Conservation (phyloP, 2,888 invertebrate genomes). For the Melangyna quadrimaculata region DNA sequence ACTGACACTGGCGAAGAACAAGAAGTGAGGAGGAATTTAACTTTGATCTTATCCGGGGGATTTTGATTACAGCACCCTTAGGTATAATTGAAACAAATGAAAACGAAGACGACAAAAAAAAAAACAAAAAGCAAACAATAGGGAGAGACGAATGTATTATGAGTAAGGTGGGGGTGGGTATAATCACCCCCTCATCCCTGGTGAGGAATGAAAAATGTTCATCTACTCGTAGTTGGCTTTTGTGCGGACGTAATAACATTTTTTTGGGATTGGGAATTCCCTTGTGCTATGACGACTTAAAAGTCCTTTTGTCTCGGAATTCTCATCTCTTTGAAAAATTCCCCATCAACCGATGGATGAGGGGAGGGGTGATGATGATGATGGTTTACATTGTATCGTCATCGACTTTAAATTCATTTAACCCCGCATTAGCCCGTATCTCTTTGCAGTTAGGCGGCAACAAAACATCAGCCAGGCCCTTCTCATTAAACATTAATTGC, state of each 20-base stretch:
- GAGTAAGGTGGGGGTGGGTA: neutral
- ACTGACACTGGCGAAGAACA: neutral
- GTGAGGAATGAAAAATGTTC: slow-evolving; percentile 43
- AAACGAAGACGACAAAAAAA: slow-evolving; percentile 38
- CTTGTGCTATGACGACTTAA: slow-evolving; percentile 30
- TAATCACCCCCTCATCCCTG: slow-evolving; percentile 5
- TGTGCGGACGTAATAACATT: slow-evolving; percentile 49
- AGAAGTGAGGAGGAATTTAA: slow-evolving; percentile 58
- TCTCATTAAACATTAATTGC: slow-evolving; percentile 66
- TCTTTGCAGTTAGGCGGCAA: slow-evolving; percentile 12
- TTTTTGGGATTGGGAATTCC: slow-evolving; percentile 32
- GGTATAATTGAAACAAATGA: slow-evolving; percentile 71
- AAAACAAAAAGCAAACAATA: slow-evolving; percentile 47
- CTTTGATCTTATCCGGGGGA: slow-evolving; percentile 69
- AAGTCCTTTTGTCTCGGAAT: slow-evolving; percentile 32
- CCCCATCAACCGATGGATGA: neutral
- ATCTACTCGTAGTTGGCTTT: slow-evolving; percentile 33
- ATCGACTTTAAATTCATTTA: slow-evolving; percentile 66
- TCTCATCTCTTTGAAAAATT: slow-evolving; percentile 1
- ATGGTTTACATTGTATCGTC: neutral
- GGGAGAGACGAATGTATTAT: neutral
- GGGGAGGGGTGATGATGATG: neutral
- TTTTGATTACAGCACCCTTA: slow-evolving; percentile 70
- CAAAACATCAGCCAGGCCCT: slow-evolving; percentile 7
- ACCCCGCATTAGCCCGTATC: slow-evolving; percentile 66